A percentile compares a stretch with the other conserved stretches of the same genome.
These are phyloP conservation scores for Diarsia mendica DNA, from an alignment of 2,888 invertebrate genomes.

Conservation along the genomic window DNA sequence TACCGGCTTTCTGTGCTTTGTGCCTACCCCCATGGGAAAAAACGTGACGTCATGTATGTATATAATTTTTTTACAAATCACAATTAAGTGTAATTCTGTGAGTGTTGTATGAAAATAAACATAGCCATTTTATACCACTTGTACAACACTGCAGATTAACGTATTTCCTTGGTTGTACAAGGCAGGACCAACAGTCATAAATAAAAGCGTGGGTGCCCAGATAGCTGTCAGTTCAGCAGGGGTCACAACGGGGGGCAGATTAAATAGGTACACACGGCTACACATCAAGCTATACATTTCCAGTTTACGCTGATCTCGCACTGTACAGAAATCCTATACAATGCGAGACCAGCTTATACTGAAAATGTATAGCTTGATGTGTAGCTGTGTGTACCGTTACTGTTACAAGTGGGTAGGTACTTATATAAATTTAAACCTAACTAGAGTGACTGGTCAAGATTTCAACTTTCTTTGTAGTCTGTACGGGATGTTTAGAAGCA, in stretches of 20 bases:
- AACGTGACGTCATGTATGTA: too few species aligned
- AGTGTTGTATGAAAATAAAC: background rate
- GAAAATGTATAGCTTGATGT: too few species aligned
- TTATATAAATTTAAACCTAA: slow-evolving; percentile 35
- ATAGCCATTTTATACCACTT: background rate
- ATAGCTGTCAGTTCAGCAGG: slow-evolving; percentile 32
- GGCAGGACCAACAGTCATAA: slow-evolving; percentile 18
- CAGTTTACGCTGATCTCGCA: too few species aligned
- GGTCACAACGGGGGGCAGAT: slow-evolving; percentile 46
- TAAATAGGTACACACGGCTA: too few species aligned
- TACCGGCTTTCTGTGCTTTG: too few species aligned
- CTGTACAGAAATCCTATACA: too few species aligned
- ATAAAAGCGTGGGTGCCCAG: slow-evolving; percentile 40
- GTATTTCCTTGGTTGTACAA: background rate
- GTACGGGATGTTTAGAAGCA: background rate
- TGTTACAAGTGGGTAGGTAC: background rate
- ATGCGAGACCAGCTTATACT: too few species aligned
- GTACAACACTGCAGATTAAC: background rate
- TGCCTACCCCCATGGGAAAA: too few species aligned
- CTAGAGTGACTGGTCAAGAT: slow-evolving; percentile 13
- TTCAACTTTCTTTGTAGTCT: background rate
- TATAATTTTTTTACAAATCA: background rate
- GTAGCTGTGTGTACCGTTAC: too few species aligned
- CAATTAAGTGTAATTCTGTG: background rate
- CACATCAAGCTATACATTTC: too few species aligned